Conservation (phyloP, 2,888 invertebrate genomes). For the Rhorus exstirpatorius region DNA sequence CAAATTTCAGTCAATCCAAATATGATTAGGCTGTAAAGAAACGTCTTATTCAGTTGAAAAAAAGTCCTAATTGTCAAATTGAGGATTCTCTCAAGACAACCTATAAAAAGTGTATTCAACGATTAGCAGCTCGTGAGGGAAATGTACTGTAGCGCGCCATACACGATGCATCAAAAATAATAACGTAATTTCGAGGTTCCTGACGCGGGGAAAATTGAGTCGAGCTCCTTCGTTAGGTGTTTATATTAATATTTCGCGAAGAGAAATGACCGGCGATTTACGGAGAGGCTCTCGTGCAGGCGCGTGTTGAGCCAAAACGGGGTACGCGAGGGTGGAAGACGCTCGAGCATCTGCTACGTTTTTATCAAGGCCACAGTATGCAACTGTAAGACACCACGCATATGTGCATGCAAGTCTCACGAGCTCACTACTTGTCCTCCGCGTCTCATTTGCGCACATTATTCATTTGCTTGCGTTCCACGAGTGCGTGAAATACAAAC, state of each 20-base stretch:
- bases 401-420: not conserved
- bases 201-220: conserved; percentile 57
- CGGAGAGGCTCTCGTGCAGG: conserved; percentile 15
- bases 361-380: conserved; percentile 58
- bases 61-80: not conserved
- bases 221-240: conserved; percentile 41
- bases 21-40: no score
- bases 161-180: conserved; percentile 56
- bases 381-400: conserved; percentile 13
- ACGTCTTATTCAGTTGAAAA: no score
- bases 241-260: conserved; percentile 66
- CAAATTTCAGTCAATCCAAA: no score
- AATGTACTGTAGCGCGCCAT: conserved; percentile 27
- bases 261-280: conserved; percentile 65
- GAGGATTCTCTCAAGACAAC: not conserved
- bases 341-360: conserved; percentile 62
- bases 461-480: conserved; percentile 62
- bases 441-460: conserved; percentile 68
- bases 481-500: conserved; percentile 55
- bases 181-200: conserved; percentile 57
- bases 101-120: conserved; percentile 35
- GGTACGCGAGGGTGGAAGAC: conserved; percentile 39
- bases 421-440: conserved; percentile 38
- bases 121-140: conserved; percentile 64
- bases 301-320: conserved; percentile 32